Conservation (phyloP, 2,888 invertebrate genomes). For the Stramonita haemastoma region DNA sequence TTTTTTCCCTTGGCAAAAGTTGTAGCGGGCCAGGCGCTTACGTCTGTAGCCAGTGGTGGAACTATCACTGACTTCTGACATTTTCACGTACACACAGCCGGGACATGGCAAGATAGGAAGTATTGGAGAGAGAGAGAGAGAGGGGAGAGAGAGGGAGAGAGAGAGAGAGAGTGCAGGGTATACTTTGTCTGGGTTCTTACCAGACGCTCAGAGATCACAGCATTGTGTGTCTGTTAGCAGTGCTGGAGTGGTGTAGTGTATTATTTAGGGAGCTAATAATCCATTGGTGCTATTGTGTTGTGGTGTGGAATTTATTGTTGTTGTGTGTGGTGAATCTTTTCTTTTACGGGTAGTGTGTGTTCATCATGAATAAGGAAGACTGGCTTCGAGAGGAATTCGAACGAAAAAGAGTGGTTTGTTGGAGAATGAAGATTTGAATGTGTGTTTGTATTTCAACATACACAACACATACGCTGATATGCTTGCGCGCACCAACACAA, state of each 20-base stretch:
- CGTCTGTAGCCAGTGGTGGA: too few species aligned
- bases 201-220: neutral
- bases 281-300: neutral
- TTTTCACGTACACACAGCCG: too few species aligned
- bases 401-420: constrained; percentile 18
- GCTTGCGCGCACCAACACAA: too few species aligned
- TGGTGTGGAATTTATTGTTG: neutral
- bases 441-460: too few species aligned
- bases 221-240: too few species aligned
- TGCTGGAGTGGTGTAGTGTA: too few species aligned
- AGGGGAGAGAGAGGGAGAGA: neutral
- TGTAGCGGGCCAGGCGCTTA: too few species aligned
- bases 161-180: neutral
- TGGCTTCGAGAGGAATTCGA: constrained; percentile 22
- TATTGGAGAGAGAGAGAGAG: neutral
- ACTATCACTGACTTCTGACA: too few species aligned
- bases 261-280: too few species aligned
- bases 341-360: neutral
- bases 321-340: neutral
- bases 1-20: too few species aligned
- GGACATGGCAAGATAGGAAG: neutral
- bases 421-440: neutral
- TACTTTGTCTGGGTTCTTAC: too few species aligned
- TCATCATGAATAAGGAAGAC: constrained; percentile 8
- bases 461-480: too few species aligned